These are phyloP conservation scores for Remorina albescens DNA, from an alignment of 2,797 vertebrate genomes.

Conservation along the genomic window DNA sequence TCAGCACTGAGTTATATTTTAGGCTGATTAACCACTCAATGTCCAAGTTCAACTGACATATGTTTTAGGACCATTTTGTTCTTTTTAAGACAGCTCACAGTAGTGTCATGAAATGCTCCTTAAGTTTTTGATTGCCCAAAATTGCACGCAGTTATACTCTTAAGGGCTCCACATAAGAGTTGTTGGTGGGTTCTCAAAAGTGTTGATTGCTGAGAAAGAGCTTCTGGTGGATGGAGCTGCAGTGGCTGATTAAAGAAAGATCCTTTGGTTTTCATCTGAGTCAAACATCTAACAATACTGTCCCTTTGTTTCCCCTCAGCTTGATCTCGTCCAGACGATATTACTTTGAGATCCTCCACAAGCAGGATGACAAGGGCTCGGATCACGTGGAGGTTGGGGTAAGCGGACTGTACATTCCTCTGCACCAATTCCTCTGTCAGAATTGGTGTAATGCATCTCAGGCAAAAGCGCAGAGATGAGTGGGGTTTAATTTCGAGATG, in stretches of 20 bases:
- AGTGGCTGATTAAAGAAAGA: neutral
- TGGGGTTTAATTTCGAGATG: conserved; percentile 63
- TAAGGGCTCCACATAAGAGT: neutral
- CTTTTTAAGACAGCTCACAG: conserved; percentile 20
- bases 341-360: conserved; percentile 99
- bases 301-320: conserved; percentile 71
- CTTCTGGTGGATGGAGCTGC: neutral
- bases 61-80: conserved; percentile 21
- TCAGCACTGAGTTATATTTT: conserved; percentile 29
- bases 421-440: conserved; percentile 48
- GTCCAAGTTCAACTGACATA: conserved; percentile 13
- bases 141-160: conserved; percentile 1
- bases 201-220: neutral
- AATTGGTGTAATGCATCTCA: conserved; percentile 51
- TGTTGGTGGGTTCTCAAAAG: neutral
- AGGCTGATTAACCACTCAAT: conserved; percentile 46
- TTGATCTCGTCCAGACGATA: conserved; percentile 93
- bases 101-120: conserved; percentile 5
- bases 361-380: conserved; percentile 95
- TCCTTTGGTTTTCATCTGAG: too few species aligned
- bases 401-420: conserved; percentile 76
- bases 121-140: neutral
- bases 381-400: conserved; percentile 99
- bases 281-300: conserved; percentile 33
- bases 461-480: conserved; percentile 65